Percentiles rank a stretch among this genome's conserved stretches.
Conservation (phyloP, 2,797 vertebrate species). For the Eospalax fontanierii region DNA sequence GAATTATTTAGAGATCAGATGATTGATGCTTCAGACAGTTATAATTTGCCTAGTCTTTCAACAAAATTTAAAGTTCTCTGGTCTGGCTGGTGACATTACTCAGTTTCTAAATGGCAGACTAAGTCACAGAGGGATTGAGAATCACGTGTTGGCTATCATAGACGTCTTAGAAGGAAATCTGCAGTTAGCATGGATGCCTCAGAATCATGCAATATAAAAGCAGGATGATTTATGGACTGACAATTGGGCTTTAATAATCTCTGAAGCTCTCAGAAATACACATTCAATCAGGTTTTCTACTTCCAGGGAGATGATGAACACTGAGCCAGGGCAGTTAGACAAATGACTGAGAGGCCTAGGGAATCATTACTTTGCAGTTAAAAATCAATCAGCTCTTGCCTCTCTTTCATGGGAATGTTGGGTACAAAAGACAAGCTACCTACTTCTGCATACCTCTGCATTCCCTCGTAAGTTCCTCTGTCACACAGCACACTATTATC, state of each 20-base stretch:
- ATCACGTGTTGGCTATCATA: slow-evolving; percentile 45
- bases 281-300: slow-evolving; percentile 76
- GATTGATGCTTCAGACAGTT: not conserved
- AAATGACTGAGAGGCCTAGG: slow-evolving; percentile 74
- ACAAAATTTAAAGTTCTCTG: not conserved
- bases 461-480: not conserved
- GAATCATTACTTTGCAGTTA: slow-evolving; percentile 75
- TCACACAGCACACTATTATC: not conserved
- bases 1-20: slow-evolving; percentile 8
- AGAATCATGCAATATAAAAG: slow-evolving; percentile 75
- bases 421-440: not conserved
- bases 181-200: slow-evolving; percentile 78
- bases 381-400: slow-evolving; percentile 74
- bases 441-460: not conserved
- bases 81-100: slow-evolving; percentile 37
- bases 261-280: slow-evolving; percentile 70
- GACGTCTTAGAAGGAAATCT: slow-evolving; percentile 74
- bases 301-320: slow-evolving; percentile 79
- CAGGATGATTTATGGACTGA: slow-evolving; percentile 77
- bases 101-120: slow-evolving; percentile 51
- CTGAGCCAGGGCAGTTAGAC: slow-evolving; percentile 68
- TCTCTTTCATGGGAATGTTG: not conserved
- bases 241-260: slow-evolving; percentile 80
- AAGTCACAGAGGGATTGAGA: slow-evolving; percentile 53
- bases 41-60: slow-evolving; percentile 39